These are phyloP conservation scores for Tachyglossus aculeatus DNA, from an alignment of 2,797 vertebrate species.

Conservation along the genomic window DNA sequence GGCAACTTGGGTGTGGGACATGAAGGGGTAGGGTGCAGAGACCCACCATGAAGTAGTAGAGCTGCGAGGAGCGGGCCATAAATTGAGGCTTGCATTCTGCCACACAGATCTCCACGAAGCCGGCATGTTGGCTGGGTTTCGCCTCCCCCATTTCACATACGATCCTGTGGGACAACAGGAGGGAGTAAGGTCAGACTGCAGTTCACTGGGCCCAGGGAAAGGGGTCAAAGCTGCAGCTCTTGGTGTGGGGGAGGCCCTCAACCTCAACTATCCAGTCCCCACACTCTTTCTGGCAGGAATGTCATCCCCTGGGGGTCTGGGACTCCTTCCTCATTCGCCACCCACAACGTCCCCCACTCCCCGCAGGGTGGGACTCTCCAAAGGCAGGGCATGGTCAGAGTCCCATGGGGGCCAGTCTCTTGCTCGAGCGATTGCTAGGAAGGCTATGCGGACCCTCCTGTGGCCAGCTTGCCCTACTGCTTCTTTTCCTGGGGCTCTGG, in stretches of 20 bases:
- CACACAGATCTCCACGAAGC: conserved; percentile 93
- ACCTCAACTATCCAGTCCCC: neutral
- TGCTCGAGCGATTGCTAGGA: no score
- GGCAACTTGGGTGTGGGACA: neutral
- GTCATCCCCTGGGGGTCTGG: no score
- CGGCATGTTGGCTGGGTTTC: conserved; percentile 90
- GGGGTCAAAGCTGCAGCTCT: no score
- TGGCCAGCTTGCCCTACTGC: no score
- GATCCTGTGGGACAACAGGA: conserved; percentile 80
- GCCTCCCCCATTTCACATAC: conserved; percentile 97
- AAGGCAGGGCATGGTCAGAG: no score
- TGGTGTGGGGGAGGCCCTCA: neutral
- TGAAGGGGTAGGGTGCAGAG: fast-evolving
- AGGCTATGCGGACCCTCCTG: no score
- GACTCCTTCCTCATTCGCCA: no score
- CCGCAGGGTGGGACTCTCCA: no score
- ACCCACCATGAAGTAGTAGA: conserved; percentile 98
- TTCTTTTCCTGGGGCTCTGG: no score
- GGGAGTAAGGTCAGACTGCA: neutral
- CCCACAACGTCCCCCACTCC: no score
- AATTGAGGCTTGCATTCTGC: conserved; percentile 88
- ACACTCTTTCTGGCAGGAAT: no score
- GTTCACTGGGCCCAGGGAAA: neutral
- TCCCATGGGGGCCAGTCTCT: no score
- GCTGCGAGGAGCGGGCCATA: conserved; percentile 91